Conservation (phyloP, 2,888 invertebrate genomes). For the Pterostichus madidus region DNA sequence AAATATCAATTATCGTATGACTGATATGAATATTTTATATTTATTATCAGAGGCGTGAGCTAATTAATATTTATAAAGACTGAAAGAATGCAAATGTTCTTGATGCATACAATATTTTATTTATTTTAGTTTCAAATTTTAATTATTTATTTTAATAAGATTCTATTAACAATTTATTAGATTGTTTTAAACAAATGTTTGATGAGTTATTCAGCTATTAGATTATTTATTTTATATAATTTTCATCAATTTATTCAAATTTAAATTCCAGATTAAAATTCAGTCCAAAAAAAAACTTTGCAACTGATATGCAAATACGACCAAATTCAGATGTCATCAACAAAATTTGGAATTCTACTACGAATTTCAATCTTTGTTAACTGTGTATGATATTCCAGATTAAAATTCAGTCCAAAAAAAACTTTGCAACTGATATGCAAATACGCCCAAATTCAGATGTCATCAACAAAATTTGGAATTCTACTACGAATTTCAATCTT, state of each 20-base stretch:
- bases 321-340: background rate
- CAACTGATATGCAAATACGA: background rate
- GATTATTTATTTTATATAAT: background rate
- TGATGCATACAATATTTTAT: too few species aligned
- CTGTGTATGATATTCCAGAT: too few species aligned
- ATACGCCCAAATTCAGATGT: background rate
- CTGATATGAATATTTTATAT: too few species aligned
- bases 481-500: background rate
- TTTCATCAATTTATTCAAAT: background rate
- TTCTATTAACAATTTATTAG: background rate
- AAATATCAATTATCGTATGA: too few species aligned
- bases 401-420: background rate
- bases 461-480: background rate
- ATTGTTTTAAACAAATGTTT: too few species aligned
- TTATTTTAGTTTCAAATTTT: background rate
- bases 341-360: background rate
- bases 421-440: background rate
- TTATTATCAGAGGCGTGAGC: too few species aligned
- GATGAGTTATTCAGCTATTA: background rate
- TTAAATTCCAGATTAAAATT: background rate
- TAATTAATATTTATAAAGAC: too few species aligned
- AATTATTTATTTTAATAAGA: background rate
- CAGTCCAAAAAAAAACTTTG: background rate
- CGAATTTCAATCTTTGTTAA: too few species aligned
- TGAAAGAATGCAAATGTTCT: too few species aligned